These are phyloP conservation scores for Pyrochroa serraticornis DNA, from an alignment of 2,888 invertebrate species.

Conservation along the genomic window DNA sequence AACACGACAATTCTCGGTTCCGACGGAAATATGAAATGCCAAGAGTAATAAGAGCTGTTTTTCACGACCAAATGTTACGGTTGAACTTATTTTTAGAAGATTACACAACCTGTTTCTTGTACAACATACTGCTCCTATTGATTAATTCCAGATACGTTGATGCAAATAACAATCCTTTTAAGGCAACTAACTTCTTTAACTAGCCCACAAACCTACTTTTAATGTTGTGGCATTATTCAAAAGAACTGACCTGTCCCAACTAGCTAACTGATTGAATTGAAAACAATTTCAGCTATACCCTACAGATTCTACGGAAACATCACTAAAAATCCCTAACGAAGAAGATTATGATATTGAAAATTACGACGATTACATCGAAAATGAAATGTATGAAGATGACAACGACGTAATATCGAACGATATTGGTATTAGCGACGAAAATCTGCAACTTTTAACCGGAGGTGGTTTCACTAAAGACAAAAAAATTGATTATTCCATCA, in stretches of 20 bases:
- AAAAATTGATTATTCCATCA: constrained; percentile 5
- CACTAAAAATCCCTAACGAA: background rate
- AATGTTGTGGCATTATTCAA: background rate
- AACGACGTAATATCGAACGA: no score
- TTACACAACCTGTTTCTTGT: constrained; percentile 1
- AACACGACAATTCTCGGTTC: no score
- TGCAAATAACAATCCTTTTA: constrained; percentile 7
- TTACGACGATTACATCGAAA: constrained; percentile 2
- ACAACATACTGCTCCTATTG: background rate
- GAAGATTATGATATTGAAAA: constrained; percentile 1
- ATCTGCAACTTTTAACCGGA: constrained; percentile 23
- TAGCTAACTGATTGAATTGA: constrained; percentile 4
- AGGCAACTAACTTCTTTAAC: background rate
- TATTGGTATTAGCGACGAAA: no score
- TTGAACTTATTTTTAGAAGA: constrained; percentile 6
- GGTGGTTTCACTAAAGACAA: constrained; percentile 30
- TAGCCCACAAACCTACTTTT: constrained; percentile 7
- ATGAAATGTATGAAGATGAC: no score
- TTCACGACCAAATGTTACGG: background rate
- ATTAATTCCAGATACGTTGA: background rate
- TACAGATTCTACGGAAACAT: background rate
- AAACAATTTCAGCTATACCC: background rate
- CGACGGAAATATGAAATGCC: background rate
- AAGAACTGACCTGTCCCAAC: constrained; percentile 1
- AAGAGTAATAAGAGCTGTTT: background rate